Evolutionary conservation across 2,797 vertebrate species (phyloP), one percentile per base, ranked within the genome.

Genomic region (Triplophysa yarkandensis): DNA sequence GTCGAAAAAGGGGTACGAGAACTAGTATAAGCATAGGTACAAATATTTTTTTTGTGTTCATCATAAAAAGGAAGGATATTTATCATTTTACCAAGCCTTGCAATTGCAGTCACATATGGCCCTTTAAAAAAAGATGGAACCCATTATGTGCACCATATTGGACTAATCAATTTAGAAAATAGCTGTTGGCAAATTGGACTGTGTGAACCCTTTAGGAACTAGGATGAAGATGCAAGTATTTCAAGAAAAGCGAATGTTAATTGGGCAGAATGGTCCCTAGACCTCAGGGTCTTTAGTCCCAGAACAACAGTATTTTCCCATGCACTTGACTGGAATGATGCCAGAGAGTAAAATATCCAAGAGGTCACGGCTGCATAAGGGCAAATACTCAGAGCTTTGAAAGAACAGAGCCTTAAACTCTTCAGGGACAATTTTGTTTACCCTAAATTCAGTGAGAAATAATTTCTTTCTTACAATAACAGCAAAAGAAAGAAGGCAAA

Each of bases 241-340:
- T 55, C 67, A 73, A 55, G 57, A 77, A 63, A 77, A 27, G 44
- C 44, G 71, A 80, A 67, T 85, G 76, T 81, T 84, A 82, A 88
- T 83, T 86, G 81, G 81, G 75, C 57, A 55, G 64, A 78, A 43
- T 50, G 32, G 58, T 74, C 70, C 75, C 68, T 64, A 70, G 78
- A 72, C 67, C 80, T 75, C 76, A 82, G 83, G 83, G 85, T 81
- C 87, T 85, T 83, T 82, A 75, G 74, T 71, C 71, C 61, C 52
- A 72, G 83, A 80, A 79, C 90, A 83, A 78, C 86, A 91, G 94
- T 93, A 93, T 93, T 94, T 98, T 99, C 97, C 96, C 97, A 98
- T 94, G 96, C 93, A 93, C 91, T 89, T 81, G 55, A 55, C 85
- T 94, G 96, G 95, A 93, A 0, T 67, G 32, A 23, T 19, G 91